Percentiles rank a stretch among this genome's conserved stretches.
phyloP scores from a whole-genome alignment of 1,140 invertebrate species.

The Drosophila repleta region DNA sequence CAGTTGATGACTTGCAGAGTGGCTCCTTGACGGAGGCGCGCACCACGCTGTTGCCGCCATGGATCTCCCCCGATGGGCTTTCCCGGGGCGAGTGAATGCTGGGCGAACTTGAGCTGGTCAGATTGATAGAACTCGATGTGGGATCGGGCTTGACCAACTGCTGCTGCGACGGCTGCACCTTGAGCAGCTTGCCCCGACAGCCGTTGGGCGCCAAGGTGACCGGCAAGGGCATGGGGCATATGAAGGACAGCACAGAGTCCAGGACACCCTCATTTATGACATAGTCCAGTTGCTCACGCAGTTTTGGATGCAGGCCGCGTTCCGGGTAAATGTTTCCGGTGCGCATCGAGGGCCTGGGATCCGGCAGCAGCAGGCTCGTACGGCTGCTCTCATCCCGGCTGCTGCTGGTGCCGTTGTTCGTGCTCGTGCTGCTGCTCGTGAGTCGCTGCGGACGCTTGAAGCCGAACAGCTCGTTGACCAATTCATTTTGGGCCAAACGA shows the following conservation, averaged over 20 bases:
- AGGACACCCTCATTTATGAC: constrained; percentile 91
- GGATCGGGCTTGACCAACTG: constrained; percentile 6
- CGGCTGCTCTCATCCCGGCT: constrained; percentile 34
- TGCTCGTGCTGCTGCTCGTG: constrained; percentile 8
- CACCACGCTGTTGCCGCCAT: constrained; percentile 48
- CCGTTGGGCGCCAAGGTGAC: constrained; percentile 14
- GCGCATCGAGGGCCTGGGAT: constrained; percentile 31
- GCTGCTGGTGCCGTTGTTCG: constrained; percentile 1
- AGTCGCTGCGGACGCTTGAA: constrained; percentile 36
- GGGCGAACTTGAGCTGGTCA: constrained; percentile 7
- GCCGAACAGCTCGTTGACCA: constrained; percentile 65
- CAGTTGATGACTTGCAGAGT: constrained; percentile 3
- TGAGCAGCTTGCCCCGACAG: constrained; percentile 33
- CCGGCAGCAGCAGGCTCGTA: constrained; percentile 27
- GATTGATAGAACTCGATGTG: neutral
- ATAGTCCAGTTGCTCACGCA: constrained; percentile 83
- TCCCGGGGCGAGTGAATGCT: constrained; percentile 20
- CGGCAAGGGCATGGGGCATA: constrained; percentile 82
- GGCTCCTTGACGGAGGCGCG: constrained; percentile 62
- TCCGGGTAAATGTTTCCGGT: constrained; percentile 36
- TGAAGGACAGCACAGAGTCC: constrained; percentile 90
- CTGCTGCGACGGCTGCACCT: constrained; percentile 28
- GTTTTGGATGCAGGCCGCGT: constrained; percentile 66
- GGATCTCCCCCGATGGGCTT: constrained; percentile 7
- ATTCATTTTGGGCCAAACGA: constrained; percentile 62